A percentile compares a stretch with the other conserved stretches of the same genome.
Evolutionary conservation across 1,140 invertebrate species (phyloP).

Genomic region (Drusus annulatus): DNA sequence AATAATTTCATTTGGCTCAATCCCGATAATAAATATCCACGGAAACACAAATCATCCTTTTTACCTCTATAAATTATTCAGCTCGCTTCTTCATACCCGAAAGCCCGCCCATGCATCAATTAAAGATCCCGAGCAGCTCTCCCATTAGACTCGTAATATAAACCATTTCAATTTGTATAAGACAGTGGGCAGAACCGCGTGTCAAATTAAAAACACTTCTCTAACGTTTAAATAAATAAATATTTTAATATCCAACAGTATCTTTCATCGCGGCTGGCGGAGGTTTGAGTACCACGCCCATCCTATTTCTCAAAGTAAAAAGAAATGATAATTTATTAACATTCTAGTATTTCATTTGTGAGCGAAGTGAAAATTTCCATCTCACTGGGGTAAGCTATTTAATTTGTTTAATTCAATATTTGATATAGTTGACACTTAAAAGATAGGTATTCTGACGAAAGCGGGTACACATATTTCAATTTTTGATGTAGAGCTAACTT

Average conservation of each 20-base stretch:
- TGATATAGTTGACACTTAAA: too few species aligned
- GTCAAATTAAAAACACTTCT: conserved; percentile 53
- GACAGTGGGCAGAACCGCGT: conserved; percentile 38
- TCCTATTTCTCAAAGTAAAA: conserved; percentile 22
- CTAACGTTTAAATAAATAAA: conserved; percentile 43
- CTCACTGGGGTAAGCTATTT: too few species aligned
- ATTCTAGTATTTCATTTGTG: conserved; percentile 4
- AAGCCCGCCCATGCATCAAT: conserved; percentile 54
- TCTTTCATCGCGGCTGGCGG: conserved; percentile 31
- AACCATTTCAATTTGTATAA: conserved; percentile 33
- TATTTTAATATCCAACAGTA: conserved; percentile 29
- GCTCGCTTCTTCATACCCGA: conserved; percentile 1
- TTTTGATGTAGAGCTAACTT: too few species aligned
- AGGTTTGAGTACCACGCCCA: conserved; percentile 17
- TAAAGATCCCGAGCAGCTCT: conserved; percentile 37
- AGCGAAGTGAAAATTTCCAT: background rate
- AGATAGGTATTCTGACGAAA: too few species aligned
- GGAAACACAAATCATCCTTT: conserved; percentile 44
- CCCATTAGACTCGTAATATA: conserved; percentile 28
- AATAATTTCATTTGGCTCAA: conserved; percentile 36
- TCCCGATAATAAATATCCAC: conserved; percentile 7
- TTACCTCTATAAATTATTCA: conserved; percentile 48
- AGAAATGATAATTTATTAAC: conserved; percentile 41
- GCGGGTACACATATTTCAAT: too few species aligned
- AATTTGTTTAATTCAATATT: too few species aligned